These are phyloP conservation scores for Zaprionus africanus DNA, from an alignment of 1,140 invertebrate species.

Conservation along the genomic window DNA sequence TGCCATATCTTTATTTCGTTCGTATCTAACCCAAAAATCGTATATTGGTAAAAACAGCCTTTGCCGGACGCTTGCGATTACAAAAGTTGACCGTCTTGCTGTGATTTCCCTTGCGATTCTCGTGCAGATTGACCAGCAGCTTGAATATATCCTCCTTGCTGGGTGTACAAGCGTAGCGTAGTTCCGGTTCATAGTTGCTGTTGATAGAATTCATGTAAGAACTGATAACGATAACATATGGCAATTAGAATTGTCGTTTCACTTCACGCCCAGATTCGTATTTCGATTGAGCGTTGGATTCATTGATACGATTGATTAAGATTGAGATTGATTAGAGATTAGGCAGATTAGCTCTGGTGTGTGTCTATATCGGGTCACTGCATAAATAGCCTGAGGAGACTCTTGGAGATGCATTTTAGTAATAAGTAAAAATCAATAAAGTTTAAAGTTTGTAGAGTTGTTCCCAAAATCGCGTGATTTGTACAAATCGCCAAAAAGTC, in stretches of 20 bases:
- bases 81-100: conserved; percentile 87
- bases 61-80: conserved; percentile 86
- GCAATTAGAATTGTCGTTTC: conserved; percentile 70
- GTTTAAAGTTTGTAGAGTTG: not conserved
- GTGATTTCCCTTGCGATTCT: conserved; percentile 86
- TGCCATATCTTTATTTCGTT: not conserved
- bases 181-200: conserved; percentile 86
- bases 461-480: conserved; percentile 20
- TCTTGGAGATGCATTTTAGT: conserved; percentile 59
- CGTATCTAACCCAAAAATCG: conserved; percentile 86
- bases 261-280: conserved; percentile 47
- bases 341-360: conserved; percentile 21
- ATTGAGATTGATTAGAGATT: conserved; percentile 27
- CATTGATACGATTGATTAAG: conserved; percentile 15
- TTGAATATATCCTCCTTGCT: conserved; percentile 87
- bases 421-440: conserved; percentile 43
- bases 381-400: conserved; percentile 53
- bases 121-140: conserved; percentile 86
- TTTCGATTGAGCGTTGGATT: conserved; percentile 20
- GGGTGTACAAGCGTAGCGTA: conserved; percentile 86
- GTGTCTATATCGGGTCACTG: conserved; percentile 19
- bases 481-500: not conserved
- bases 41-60: conserved; percentile 87
- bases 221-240: conserved; percentile 79
- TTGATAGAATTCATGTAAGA: conserved; percentile 83